A percentile compares a stretch with the other conserved stretches of the same genome.
Conservation (phyloP, 2,113 vertebrate genomes). For the Chionodraco myersi region DNA sequence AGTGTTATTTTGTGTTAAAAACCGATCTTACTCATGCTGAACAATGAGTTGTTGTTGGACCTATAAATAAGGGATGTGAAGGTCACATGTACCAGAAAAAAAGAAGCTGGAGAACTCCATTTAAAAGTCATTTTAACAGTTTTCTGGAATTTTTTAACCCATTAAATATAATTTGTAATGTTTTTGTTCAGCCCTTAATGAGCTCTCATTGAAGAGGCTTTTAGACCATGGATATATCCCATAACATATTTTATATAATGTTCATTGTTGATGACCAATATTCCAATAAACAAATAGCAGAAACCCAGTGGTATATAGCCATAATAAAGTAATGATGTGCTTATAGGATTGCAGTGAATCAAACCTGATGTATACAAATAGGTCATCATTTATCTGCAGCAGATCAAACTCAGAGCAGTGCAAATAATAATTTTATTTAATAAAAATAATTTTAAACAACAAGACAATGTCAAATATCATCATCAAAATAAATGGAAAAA, state of each 20-base stretch:
- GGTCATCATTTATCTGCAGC: not conserved
- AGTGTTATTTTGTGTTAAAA: slow-evolving; percentile 49
- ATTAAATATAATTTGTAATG: not conserved
- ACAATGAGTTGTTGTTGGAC: not conserved
- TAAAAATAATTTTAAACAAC: slow-evolving; percentile 71
- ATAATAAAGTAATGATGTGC: not conserved
- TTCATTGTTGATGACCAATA: not conserved
- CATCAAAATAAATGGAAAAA: slow-evolving; percentile 38
- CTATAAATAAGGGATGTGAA: slow-evolving; percentile 14
- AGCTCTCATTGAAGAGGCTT: not conserved
- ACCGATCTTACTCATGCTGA: slow-evolving; percentile 22
- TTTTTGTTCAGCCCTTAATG: not conserved
- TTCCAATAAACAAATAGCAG: not conserved
- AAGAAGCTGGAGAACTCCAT: not conserved
- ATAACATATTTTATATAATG: not conserved
- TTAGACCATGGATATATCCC: not conserved
- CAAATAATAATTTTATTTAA: slow-evolving; percentile 76
- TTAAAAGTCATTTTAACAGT: too few species aligned
- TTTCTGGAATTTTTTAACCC: not conserved
- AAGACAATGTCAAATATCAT: slow-evolving; percentile 48
- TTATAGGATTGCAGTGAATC: not conserved
- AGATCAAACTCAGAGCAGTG: slow-evolving; percentile 59
- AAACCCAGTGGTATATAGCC: not conserved
- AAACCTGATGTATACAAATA: not conserved
- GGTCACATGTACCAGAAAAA: not conserved